Conservation (phyloP, 2,888 invertebrate genomes). For the Timandra comae region DNA sequence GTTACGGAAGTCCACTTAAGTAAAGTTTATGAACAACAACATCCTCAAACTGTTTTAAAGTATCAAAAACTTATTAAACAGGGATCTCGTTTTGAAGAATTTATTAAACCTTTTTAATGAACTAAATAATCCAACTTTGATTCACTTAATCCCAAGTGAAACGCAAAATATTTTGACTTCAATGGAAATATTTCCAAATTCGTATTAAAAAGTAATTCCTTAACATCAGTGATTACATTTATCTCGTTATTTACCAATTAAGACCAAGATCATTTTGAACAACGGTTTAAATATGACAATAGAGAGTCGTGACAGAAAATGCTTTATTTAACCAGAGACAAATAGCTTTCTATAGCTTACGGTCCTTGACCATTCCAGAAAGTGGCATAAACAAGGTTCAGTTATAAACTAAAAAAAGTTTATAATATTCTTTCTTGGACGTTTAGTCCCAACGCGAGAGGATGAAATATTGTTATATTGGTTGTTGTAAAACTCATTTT, state of each 20-base stretch:
- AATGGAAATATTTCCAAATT: no score
- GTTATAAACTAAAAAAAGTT: constrained; percentile 39
- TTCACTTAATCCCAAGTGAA: no score
- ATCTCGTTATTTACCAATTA: constrained; percentile 40
- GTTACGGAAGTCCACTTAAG: no score
- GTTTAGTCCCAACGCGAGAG: constrained; percentile 41
- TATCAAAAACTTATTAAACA: no score
- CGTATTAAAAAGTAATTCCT: no score
- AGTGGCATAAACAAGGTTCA: constrained; percentile 48
- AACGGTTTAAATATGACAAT: constrained; percentile 42
- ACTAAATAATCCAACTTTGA: no score
- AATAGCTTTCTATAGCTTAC: constrained; percentile 49
- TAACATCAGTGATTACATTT: no score
- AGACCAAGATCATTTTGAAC: constrained; percentile 55
- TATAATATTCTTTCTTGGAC: constrained; percentile 31
- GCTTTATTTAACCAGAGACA: constrained; percentile 47
- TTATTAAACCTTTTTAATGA: no score
- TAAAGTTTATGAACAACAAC: no score
- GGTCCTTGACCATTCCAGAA: constrained; percentile 65
- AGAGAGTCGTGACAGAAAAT: constrained; percentile 57
- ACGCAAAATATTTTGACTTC: no score
- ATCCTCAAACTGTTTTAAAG: no score
- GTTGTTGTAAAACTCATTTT: constrained; percentile 58
- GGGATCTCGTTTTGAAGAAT: no score
- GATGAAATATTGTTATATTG: constrained; percentile 70